Percentiles rank a stretch among this genome's conserved stretches.
These are phyloP conservation scores for Triplophysa yarkandensis DNA, from an alignment of 2,797 vertebrate species.

Conservation along the genomic window DNA sequence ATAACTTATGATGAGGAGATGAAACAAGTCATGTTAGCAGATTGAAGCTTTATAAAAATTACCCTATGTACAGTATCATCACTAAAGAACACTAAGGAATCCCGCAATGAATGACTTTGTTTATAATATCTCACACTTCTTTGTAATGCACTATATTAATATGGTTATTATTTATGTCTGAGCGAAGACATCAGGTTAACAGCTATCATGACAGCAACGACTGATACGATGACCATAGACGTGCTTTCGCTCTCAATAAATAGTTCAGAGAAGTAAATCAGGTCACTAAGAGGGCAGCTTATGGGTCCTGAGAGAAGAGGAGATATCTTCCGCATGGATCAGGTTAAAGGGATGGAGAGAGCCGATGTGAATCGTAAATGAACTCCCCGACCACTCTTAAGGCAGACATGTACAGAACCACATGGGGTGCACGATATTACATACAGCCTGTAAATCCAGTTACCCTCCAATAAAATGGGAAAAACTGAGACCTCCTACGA, in stretches of 20 bases:
- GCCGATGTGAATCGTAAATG: conserved; percentile 11
- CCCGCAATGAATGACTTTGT: neutral
- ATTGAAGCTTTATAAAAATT: conserved; percentile 27
- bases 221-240: conserved; percentile 22
- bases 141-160: conserved; percentile 7
- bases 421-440: conserved; percentile 6
- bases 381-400: conserved; percentile 34
- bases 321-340: conserved; percentile 66
- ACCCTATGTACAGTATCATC: conserved; percentile 22
- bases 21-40: conserved; percentile 8
- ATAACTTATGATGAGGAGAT: neutral
- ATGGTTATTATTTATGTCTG: conserved; percentile 1
- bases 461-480: neutral
- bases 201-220: conserved; percentile 18
- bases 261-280: conserved; percentile 45
- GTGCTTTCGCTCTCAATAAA: conserved; percentile 42
- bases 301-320: conserved; percentile 72
- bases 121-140: neutral
- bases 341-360: conserved; percentile 55
- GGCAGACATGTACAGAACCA: conserved; percentile 27
- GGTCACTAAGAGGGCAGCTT: conserved; percentile 62
- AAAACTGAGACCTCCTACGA: conserved; percentile 14
- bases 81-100: conserved; percentile 24
- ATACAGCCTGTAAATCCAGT: conserved; percentile 27
- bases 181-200: neutral